Percentiles rank a stretch among this genome's conserved stretches.
phyloP scores from a whole-genome alignment of 1,140 invertebrate species.

The Bilobella aurantiaca region DNA sequence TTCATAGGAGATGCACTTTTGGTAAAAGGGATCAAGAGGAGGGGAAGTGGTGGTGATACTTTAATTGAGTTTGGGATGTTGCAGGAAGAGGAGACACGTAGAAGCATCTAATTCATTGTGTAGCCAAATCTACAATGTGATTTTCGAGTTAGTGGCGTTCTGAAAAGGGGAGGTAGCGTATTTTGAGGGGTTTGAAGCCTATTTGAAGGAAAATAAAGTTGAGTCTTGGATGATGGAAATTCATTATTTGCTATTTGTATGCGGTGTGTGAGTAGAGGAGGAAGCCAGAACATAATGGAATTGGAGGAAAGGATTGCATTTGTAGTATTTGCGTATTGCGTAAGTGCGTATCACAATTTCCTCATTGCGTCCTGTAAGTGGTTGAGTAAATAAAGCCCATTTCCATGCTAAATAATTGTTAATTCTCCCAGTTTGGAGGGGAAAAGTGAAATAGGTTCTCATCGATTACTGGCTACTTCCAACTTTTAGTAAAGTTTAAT shows the following conservation, averaged over 20 bases:
- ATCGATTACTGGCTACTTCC: too few relatives aligned
- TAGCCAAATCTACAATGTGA: too few relatives aligned
- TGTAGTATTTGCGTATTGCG: background rate
- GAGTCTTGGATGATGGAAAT: background rate
- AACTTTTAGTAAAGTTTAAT: too few relatives aligned
- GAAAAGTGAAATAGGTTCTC: background rate
- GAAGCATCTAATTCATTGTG: too few relatives aligned
- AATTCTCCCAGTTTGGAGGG: background rate
- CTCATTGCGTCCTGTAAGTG: too few relatives aligned
- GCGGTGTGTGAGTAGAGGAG: background rate
- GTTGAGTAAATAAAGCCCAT: background rate
- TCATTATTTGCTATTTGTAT: slow-evolving; percentile 7
- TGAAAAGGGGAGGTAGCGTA: too few relatives aligned
- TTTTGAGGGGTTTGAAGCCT: background rate
- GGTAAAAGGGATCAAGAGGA: too few relatives aligned
- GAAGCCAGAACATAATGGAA: background rate
- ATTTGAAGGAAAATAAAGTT: background rate
- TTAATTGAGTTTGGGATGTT: too few relatives aligned
- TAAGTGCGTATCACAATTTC: background rate
- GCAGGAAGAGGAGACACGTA: too few relatives aligned
- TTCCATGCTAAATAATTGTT: background rate
- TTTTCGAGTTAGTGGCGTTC: too few relatives aligned
- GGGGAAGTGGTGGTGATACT: too few relatives aligned
- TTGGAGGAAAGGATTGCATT: background rate
- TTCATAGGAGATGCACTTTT: too few relatives aligned